Conservation (phyloP, 2,113 vertebrate species). For the Cranoglanis bouderius region DNA sequence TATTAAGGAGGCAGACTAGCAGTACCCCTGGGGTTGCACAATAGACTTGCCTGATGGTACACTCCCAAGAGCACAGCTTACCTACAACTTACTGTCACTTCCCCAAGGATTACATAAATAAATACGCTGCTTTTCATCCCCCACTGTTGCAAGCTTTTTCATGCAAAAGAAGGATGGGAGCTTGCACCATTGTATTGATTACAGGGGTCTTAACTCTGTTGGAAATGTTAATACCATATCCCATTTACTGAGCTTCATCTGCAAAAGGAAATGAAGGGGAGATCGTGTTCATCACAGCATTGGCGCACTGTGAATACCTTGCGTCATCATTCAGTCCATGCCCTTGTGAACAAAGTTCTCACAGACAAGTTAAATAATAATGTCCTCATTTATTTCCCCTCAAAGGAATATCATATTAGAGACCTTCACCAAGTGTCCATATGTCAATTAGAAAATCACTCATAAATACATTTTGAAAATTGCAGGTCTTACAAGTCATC, state of each 20-base stretch:
- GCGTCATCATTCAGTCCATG: neutral
- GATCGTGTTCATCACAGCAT: neutral
- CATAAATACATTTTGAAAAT: neutral
- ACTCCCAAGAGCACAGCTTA: neutral
- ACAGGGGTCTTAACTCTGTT: neutral
- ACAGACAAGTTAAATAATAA: neutral
- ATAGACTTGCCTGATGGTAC: neutral
- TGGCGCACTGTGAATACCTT: too few species aligned
- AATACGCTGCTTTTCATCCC: neutral
- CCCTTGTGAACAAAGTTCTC: neutral
- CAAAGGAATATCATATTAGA: neutral
- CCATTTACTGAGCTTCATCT: neutral
- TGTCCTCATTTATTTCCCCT: neutral
- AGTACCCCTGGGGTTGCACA: neutral
- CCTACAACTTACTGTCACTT: neutral
- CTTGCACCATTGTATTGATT: neutral
- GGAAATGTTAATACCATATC: neutral
- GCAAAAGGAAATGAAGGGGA: neutral
- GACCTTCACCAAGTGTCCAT: neutral
- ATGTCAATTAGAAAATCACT: neutral
- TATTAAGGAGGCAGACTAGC: neutral
- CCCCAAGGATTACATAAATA: neutral
- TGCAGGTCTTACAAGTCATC: neutral
- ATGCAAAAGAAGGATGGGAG: neutral
- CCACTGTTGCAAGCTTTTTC: neutral